Conservation (phyloP, 2,113 vertebrate genomes). For the Sinocyclocheilus grahami region DNA sequence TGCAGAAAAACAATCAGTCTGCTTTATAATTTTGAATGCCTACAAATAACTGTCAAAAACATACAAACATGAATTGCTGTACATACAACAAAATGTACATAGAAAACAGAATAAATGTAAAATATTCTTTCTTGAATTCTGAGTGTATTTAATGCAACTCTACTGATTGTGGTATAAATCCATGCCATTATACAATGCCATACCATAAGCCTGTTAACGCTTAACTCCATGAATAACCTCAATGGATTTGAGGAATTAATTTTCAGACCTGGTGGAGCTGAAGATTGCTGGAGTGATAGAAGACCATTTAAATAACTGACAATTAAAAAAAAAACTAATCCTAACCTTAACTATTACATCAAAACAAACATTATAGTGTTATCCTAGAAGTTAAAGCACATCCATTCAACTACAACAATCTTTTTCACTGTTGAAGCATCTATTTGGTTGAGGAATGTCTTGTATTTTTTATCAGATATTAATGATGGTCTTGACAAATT, state of each 20-base stretch:
- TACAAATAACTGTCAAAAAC: constrained; percentile 59
- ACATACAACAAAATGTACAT: constrained; percentile 79
- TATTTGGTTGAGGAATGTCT: neutral
- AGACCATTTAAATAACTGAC: neutral
- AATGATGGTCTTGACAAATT: neutral
- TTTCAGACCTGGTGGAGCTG: neutral
- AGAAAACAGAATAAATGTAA: constrained; percentile 72
- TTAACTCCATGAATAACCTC: neutral
- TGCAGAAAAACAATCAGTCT: constrained; percentile 46
- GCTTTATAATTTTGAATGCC: constrained; percentile 59
- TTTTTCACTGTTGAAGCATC: neutral
- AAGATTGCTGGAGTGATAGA: neutral
- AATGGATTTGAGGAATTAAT: too few species aligned
- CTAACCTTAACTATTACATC: neutral
- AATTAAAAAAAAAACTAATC: neutral
- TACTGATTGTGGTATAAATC: neutral
- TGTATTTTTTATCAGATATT: neutral
- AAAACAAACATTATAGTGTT: neutral
- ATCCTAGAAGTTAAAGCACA: neutral
- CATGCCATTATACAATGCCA: neutral
- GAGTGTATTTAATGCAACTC: neutral
- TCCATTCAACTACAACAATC: neutral
- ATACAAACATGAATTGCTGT: constrained; percentile 56
- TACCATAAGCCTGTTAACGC: too few species aligned
- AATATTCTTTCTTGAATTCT: constrained; percentile 53